phyloP scores from a whole-genome alignment of 2,113 vertebrate genomes.

The Alces alces region DNA sequence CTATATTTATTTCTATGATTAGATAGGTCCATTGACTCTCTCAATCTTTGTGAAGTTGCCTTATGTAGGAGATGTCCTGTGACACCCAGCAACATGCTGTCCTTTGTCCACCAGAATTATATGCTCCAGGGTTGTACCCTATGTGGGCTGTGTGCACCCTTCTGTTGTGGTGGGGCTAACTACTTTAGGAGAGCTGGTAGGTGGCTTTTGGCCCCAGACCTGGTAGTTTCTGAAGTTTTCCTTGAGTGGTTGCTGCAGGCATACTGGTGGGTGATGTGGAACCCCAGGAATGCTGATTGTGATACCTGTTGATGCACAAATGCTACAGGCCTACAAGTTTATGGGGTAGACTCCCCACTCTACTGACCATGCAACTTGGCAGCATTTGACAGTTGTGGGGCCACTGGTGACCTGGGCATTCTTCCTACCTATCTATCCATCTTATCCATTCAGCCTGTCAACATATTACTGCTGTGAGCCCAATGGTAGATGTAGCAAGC shows the following conservation, averaged over 20 bases:
- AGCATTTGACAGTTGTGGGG: neutral
- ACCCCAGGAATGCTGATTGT: neutral
- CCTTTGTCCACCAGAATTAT: neutral
- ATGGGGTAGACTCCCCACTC: neutral
- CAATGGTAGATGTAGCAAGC: neutral
- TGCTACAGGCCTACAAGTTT: too few species aligned
- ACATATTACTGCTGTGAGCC: neutral
- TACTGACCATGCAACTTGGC: neutral
- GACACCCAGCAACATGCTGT: neutral
- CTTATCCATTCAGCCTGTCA: neutral
- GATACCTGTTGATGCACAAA: neutral
- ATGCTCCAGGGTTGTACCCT: neutral
- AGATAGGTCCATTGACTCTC: neutral
- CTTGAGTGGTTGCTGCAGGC: neutral
- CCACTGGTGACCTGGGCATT: neutral
- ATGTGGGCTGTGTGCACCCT: neutral
- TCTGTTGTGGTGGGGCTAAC: neutral
- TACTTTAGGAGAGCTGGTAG: neutral
- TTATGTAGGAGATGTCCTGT: neutral
- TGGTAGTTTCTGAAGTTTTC: neutral
- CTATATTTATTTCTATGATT: neutral
- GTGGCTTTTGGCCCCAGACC: neutral
- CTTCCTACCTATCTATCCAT: neutral
- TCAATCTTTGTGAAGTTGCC: neutral
- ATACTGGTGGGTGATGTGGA: neutral